Evolutionary conservation across 2,888 invertebrate species (phyloP).

Genomic region (Eumerus sabulonum): DNA sequence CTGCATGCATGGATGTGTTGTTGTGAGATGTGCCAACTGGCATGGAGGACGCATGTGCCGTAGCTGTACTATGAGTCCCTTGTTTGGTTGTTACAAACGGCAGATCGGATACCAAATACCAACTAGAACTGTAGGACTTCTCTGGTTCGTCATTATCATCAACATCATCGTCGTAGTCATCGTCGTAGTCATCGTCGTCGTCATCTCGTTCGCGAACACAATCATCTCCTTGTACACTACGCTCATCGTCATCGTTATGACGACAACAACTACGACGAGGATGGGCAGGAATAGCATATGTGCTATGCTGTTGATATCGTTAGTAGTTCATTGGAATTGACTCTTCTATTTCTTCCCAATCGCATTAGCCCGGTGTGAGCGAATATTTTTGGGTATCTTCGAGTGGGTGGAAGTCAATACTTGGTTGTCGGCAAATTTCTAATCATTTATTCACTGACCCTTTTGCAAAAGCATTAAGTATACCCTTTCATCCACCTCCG

Average conservation of each 20-base stretch:
- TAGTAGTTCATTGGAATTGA: slow-evolving; percentile 48
- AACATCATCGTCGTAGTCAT: slow-evolving; percentile 11
- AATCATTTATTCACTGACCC: slow-evolving; percentile 63
- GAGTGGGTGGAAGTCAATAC: slow-evolving; percentile 34
- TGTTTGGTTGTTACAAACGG: slow-evolving; percentile 23
- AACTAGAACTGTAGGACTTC: slow-evolving; percentile 40
- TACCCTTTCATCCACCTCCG: neutral
- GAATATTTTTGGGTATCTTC: slow-evolving; percentile 23
- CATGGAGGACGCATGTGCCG: slow-evolving; percentile 62
- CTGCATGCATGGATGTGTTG: slow-evolving; percentile 36
- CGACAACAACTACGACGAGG: slow-evolving; percentile 20
- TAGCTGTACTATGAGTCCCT: slow-evolving; percentile 28
- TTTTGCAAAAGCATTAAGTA: neutral
- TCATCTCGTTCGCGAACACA: slow-evolving; percentile 24
- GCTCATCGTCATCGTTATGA: slow-evolving; percentile 41
- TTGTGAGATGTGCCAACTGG: slow-evolving; percentile 50
- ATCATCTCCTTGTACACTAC: slow-evolving; percentile 13
- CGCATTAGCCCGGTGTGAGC: slow-evolving; percentile 29
- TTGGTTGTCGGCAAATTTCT: neutral
- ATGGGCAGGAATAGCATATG: slow-evolving; percentile 2
- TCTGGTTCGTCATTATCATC: slow-evolving; percentile 2
- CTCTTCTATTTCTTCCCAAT: slow-evolving; percentile 40
- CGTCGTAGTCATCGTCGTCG: slow-evolving; percentile 4
- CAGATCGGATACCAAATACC: slow-evolving; percentile 46
- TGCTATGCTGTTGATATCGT: slow-evolving; percentile 1